Evolutionary conservation across 2,113 vertebrate species (phyloP).

Genomic region (Pseudopodoces humilis): DNA sequence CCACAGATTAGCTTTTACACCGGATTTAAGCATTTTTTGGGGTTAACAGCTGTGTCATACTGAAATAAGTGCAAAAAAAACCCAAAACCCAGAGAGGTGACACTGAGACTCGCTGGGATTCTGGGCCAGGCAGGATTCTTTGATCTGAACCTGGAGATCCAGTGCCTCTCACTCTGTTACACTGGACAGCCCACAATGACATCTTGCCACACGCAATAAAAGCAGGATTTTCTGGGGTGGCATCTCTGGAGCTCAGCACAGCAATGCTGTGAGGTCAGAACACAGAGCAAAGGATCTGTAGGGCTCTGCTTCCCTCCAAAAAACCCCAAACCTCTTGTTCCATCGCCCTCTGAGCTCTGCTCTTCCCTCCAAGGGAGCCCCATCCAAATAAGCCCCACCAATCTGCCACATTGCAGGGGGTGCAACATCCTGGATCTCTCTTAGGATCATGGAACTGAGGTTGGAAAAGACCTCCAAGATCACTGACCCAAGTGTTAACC

Average conservation of each 20-base stretch:
- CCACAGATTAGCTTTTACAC: not conserved
- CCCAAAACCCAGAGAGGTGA: not conserved
- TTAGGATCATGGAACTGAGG: not conserved
- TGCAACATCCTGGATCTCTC: not conserved
- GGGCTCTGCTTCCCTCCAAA: not conserved
- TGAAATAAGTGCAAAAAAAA: not conserved
- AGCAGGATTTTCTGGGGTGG: not conserved
- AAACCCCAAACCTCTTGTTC: not conserved
- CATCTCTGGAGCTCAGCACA: not conserved
- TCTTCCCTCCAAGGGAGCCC: not conserved
- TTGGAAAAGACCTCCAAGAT: not conserved
- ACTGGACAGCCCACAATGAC: not conserved
- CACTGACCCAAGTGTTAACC: not conserved
- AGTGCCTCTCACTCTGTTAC: not conserved
- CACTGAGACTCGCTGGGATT: not conserved
- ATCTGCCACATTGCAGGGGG: not conserved
- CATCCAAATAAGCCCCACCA: not conserved
- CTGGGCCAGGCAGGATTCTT: not conserved
- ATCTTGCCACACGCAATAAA: not conserved
- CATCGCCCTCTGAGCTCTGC: not conserved
- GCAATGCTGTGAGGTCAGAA: not conserved
- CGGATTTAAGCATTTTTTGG: not conserved
- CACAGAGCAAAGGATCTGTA: not conserved
- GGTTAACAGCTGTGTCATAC: not conserved
- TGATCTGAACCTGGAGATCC: not conserved